Evolutionary conservation across 1,140 invertebrate species (phyloP), one percentile per base, ranked within the genome.

Genomic region (Medauroidea extradentata): DNA sequence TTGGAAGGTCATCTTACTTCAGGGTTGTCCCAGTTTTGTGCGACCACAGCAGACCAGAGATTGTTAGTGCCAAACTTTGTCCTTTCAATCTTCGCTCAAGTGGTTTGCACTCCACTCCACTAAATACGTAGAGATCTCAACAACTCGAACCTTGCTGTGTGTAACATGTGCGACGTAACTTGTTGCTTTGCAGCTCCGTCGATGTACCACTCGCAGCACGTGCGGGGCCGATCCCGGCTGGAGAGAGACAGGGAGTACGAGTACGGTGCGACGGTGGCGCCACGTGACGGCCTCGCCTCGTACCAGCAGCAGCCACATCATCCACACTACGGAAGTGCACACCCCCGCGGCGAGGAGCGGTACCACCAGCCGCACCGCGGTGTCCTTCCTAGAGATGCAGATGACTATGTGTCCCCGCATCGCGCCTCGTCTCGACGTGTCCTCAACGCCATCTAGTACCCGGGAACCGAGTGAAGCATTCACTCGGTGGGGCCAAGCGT

Each of bases 391-490:
- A n/a, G 54, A 43, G 57, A 62, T 41, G 63, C 65, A 63, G 74
- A 65, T 64, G 78, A 80, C 23, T 75, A 79, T 64, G 75, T 77
- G 63, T 73, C 76, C 9, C 70, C 76, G 16, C 78, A 80, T 65
- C 70, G 74, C 58, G 71, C 75, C 23, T 73, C 77, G 14, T 78
- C 79, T 21, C 71, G 78, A 53, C 68, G 78, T 57, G 75, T 75
- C 27, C 71, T 80, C 27, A 80, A 81, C 65, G 78, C 75, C 66
- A 77, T 79, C 65, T 79, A 78, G 75, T 75, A 56, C 29, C 29
- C 29, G 29, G 5, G 5, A 34, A 34, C 29, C 29, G 29, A 34
- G 29, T 4, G 29, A 7, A 34, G n/a, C n/a, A n/a, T n/a, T n/a
- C n/a, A n/a, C n/a, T n/a, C n/a, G n/a, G n/a, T n/a, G n/a, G n/a